Evolutionary conservation across 2,797 vertebrate species (phyloP).

Genomic region (Acridotheres tristis): DNA sequence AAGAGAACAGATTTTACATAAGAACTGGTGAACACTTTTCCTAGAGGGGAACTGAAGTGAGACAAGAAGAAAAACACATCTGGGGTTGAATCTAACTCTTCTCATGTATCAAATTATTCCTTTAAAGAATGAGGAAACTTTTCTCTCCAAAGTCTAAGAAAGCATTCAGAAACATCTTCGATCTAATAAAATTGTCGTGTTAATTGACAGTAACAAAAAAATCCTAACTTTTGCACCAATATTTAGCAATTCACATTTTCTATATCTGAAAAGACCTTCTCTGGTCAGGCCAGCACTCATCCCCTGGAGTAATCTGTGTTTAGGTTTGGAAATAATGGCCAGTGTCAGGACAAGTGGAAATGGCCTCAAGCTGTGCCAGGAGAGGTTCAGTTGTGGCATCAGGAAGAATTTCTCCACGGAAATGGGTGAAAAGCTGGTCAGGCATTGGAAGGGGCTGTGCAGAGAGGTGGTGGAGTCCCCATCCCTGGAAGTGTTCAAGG

Average conservation of each 20-base stretch:
- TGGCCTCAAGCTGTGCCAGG: neutral
- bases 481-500: neutral
- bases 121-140: neutral
- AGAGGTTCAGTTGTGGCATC: neutral
- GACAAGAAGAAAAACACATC: neutral
- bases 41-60: neutral
- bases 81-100: neutral
- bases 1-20: neutral
- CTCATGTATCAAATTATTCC: neutral
- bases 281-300: neutral
- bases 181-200: neutral
- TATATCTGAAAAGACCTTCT: neutral
- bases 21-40: neutral
- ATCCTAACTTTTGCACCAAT: neutral
- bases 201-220: neutral
- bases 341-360: neutral
- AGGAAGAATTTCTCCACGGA: neutral
- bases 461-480: neutral
- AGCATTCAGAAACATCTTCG: neutral
- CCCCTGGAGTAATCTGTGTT: neutral
- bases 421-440: neutral
- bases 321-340: neutral
- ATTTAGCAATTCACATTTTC: neutral
- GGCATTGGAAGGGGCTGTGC: neutral
- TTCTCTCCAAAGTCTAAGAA: neutral